A percentile compares a stretch with the other conserved stretches of the same genome.
phyloP scores from a whole-genome alignment of 2,113 vertebrate species.

The Otolemur garnettii region DNA sequence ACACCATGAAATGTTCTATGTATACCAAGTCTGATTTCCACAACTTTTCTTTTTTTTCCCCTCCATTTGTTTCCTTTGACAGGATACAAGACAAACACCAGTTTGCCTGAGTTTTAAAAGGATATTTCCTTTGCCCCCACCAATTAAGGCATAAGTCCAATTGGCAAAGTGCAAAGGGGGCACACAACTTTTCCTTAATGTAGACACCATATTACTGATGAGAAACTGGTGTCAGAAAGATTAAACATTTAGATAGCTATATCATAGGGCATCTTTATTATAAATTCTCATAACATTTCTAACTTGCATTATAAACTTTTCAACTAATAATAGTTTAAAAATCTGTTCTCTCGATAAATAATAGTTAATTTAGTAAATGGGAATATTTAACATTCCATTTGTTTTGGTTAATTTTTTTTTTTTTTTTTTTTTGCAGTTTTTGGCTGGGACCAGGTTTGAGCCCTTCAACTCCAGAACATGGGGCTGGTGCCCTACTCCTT shows the following conservation, averaged over 20 bases:
- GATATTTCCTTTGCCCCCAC: no score
- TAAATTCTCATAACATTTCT: slow-evolving; percentile 42
- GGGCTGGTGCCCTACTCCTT: no score
- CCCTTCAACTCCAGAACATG: no score
- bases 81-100: no score
- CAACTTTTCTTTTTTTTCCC: neutral
- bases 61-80: no score
- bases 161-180: no score
- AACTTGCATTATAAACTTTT: slow-evolving; percentile 17
- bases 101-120: no score
- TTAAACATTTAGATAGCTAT: slow-evolving; percentile 30
- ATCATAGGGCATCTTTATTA: neutral
- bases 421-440: no score
- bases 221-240: slow-evolving; percentile 44
- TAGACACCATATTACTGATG: neutral
- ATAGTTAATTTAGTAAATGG: neutral
- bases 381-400: neutral
- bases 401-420: neutral
- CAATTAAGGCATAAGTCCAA: no score
- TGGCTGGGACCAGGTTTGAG: no score
- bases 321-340: slow-evolving; percentile 19
- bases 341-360: neutral
- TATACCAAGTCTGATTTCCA: neutral
- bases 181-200: neutral
- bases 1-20: neutral